phyloP scores from a whole-genome alignment of 2,888 invertebrate species.

The Morpho deidamia region DNA sequence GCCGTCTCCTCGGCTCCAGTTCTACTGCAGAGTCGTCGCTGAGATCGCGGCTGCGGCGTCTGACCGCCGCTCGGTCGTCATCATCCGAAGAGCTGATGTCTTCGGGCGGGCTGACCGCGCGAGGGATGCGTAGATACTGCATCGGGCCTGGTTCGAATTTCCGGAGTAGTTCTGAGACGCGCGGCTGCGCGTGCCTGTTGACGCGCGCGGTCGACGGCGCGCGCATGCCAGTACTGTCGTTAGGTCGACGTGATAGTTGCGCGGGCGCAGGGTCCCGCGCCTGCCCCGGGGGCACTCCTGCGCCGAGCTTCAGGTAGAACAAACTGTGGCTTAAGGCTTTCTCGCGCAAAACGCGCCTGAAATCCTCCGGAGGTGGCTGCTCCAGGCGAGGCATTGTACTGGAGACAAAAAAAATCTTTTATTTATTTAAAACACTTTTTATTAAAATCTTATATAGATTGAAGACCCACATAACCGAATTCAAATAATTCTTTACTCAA shows the following conservation, averaged over 20 bases:
- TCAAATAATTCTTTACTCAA: too few relatives aligned
- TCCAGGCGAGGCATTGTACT: constrained; percentile 61
- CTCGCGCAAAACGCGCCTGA: constrained; percentile 68
- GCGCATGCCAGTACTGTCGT: constrained; percentile 57
- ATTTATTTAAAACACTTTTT: too few relatives aligned
- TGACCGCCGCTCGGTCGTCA: constrained; percentile 66
- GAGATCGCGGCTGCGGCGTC: constrained; percentile 65
- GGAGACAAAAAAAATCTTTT: neutral
- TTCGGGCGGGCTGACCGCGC: constrained; percentile 58
- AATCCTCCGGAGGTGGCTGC: constrained; percentile 59
- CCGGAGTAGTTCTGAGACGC: constrained; percentile 62
- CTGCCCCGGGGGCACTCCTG: constrained; percentile 44
- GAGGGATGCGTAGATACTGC: constrained; percentile 70
- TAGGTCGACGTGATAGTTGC: constrained; percentile 25
- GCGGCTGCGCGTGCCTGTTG: constrained; percentile 56
- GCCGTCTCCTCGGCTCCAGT: constrained; percentile 69
- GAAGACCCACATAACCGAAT: too few relatives aligned
- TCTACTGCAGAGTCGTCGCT: constrained; percentile 78
- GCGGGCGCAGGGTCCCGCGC: constrained; percentile 33
- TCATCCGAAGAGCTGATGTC: constrained; percentile 71
- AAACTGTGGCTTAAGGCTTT: constrained; percentile 72
- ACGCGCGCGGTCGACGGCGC: constrained; percentile 59
- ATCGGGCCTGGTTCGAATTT: constrained; percentile 67
- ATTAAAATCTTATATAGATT: too few relatives aligned
- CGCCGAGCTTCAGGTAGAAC: constrained; percentile 69